Evolutionary conservation across 1,140 invertebrate species (phyloP), one percentile per base, ranked within the genome.

Genomic region (Arctopsyche grandis): DNA sequence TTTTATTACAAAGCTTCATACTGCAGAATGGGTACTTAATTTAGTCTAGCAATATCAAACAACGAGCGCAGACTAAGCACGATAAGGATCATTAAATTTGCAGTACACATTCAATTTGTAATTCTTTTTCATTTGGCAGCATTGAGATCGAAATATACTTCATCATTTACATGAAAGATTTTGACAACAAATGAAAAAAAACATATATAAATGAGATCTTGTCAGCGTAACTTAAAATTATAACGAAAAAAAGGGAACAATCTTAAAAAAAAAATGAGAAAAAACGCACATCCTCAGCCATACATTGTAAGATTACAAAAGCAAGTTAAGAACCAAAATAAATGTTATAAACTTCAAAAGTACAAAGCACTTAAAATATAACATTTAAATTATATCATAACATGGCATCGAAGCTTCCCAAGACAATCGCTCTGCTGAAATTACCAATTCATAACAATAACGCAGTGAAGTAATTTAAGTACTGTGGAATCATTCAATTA

Each of bases 101-200:
- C 10, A 16, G 19, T 56, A 56, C 5, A 10, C 5, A 56, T 56
- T 16, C 14, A 56, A 1, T 56, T 3, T 21, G 19, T 56, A 56
- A 58, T n/a, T n/a, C 26, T 76, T 76, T 63, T 16, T 76, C 74
- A 76, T 63, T 76, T 76, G 74, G 74, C 74, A 76, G 52, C 74
- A 76, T 63, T 76, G 74, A 76, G 74, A 76, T 76, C 74, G 22
- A 76, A 71, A 76, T 29, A 58, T 63, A 76, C 26, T 63, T 26
- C 48, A 19, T 43, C n/a, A 7, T 48, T 74, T 46, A 76, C 14
- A 29, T 63, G 60, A 4, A 5, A 16, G 9, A 21, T 48, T 52
- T 70, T 70, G 58, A 19, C 58, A 63, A 63, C 58, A 73, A 48
- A 75, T n/a, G n/a, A n/a, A n/a, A n/a, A n/a, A n/a, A n/a, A n/a